Conservation (phyloP, 1,140 invertebrate genomes). For the Eufriesea mexicana region DNA sequence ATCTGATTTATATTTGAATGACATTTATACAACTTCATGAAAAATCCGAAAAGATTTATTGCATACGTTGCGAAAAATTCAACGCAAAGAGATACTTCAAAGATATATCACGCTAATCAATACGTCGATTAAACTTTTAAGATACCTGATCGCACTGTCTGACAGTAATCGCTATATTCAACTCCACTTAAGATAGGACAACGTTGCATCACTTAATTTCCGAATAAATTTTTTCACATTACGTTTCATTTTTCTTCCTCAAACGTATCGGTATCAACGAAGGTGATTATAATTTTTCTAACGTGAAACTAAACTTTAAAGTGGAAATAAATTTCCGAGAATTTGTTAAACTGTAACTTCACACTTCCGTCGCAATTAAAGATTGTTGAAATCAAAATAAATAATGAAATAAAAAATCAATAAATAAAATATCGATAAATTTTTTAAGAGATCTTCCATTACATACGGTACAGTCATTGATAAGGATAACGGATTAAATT, state of each 20-base stretch:
- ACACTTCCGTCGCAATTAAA: no score
- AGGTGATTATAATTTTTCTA: background rate
- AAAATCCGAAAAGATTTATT: no score
- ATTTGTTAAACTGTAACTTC: no score
- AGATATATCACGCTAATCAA: background rate
- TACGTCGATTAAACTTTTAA: slow-evolving; percentile 37
- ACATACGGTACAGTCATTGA: no score
- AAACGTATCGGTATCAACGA: background rate
- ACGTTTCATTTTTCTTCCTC: background rate
- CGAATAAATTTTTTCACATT: background rate
- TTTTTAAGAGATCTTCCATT: no score
- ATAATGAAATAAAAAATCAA: no score
- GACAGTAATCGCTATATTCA: slow-evolving; percentile 29
- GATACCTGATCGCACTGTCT: slow-evolving; percentile 27
- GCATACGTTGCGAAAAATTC: background rate
- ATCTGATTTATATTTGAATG: background rate
- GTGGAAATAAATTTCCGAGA: no score
- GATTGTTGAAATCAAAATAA: no score
- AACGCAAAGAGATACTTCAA: background rate
- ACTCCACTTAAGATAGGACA: background rate
- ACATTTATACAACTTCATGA: no score
- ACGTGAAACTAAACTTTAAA: no score
- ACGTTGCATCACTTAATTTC: background rate
- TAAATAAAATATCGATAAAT: no score
- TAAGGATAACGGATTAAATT: no score